phyloP scores from a whole-genome alignment of 1,140 invertebrate species.

The Apis mellifera region Amel_HAv3.1 CM009932.2:9140001-9140500 shows the following conservation, averaged over 20 bases:
- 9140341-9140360: background rate
- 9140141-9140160: conserved; percentile 46
- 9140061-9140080: conserved; percentile 45
- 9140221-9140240: background rate
- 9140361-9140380: no score
- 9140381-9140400: background rate
- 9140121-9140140: conserved; percentile 68
- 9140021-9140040: conserved; percentile 71
- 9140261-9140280: background rate
- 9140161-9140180: background rate
- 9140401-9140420: background rate
- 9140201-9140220: background rate
- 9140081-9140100: conserved; percentile 55
- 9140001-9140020: conserved; percentile 14
- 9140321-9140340: background rate
- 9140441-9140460: conserved; percentile 17
- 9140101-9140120: conserved; percentile 60
- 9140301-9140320: background rate
- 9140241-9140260: background rate
- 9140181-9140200: no score
- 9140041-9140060: conserved; percentile 70
- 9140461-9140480: conserved; percentile 52
- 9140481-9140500: background rate
- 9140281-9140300: background rate
- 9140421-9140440: conserved; percentile 10